Evolutionary conservation across 2,888 invertebrate species (phyloP).

Genomic region (Amorpha juglandis): DNA sequence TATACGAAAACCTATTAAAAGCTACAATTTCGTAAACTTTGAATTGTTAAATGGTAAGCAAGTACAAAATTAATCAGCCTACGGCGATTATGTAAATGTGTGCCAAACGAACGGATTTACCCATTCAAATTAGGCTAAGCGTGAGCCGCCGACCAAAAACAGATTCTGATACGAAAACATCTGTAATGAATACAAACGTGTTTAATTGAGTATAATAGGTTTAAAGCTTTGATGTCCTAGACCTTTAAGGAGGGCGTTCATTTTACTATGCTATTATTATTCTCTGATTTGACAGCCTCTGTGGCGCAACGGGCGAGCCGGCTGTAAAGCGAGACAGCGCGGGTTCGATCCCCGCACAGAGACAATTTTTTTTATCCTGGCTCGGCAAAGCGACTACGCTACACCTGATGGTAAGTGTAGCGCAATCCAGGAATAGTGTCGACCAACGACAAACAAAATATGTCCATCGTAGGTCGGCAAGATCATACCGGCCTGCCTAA

Average conservation of each 20-base stretch:
- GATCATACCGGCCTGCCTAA: too few relatives aligned
- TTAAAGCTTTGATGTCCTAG: background rate
- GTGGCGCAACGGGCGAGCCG: too few relatives aligned
- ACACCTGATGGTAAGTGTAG: too few relatives aligned
- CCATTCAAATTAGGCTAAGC: conserved; percentile 66
- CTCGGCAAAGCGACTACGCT: too few relatives aligned
- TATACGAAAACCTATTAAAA: conserved; percentile 24
- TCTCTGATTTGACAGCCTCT: background rate
- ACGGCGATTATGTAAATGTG: conserved; percentile 72
- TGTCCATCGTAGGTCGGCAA: too few relatives aligned
- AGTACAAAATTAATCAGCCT: conserved; percentile 71
- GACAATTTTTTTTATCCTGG: too few relatives aligned
- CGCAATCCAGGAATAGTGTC: too few relatives aligned
- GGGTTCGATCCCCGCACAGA: too few relatives aligned
- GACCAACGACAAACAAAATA: too few relatives aligned
- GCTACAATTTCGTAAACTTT: too few relatives aligned
- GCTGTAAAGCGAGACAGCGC: too few relatives aligned
- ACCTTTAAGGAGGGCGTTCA: background rate
- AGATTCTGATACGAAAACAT: conserved; percentile 22
- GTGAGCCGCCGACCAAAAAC: conserved; percentile 51
- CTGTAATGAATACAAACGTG: background rate
- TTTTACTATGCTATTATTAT: background rate
- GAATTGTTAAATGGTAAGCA: conserved; percentile 42
- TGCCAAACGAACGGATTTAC: conserved; percentile 66
- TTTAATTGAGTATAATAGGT: background rate